Conservation (phyloP, 1,140 invertebrate species). For the Microvelia longipes region DNA sequence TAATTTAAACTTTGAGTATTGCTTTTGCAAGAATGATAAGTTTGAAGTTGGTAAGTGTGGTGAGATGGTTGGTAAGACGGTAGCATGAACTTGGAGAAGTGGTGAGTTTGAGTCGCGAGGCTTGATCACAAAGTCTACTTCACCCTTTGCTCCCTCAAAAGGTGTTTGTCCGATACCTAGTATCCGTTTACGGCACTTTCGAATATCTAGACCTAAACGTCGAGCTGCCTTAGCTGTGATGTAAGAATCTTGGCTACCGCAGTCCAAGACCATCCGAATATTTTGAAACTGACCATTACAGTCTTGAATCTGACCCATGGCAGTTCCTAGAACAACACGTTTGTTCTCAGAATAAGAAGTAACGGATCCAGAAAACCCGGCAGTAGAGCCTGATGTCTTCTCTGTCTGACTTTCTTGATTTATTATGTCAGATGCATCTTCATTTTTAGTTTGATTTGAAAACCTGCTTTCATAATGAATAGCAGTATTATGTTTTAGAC, state of each 20-base stretch:
- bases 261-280: neutral
- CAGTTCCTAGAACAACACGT: neutral
- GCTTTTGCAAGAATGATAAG: neutral
- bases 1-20: neutral
- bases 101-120: neutral
- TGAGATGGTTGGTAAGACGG: neutral
- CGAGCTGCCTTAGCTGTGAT: neutral
- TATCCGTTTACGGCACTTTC: neutral
- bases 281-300: neutral
- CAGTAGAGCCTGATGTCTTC: neutral
- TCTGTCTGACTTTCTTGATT: neutral
- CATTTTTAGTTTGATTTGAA: neutral
- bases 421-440: neutral
- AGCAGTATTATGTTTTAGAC: neutral
- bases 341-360: neutral
- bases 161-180: neutral
- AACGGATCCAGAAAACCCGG: neutral
- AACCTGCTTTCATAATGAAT: neutral
- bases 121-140: neutral
- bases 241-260: neutral
- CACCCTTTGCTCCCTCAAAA: neutral
- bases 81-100: neutral
- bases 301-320: neutral
- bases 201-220: neutral
- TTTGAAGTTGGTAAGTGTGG: neutral